Conservation (phyloP, 1,140 invertebrate genomes). For the Dysdera silvatica region DNA sequence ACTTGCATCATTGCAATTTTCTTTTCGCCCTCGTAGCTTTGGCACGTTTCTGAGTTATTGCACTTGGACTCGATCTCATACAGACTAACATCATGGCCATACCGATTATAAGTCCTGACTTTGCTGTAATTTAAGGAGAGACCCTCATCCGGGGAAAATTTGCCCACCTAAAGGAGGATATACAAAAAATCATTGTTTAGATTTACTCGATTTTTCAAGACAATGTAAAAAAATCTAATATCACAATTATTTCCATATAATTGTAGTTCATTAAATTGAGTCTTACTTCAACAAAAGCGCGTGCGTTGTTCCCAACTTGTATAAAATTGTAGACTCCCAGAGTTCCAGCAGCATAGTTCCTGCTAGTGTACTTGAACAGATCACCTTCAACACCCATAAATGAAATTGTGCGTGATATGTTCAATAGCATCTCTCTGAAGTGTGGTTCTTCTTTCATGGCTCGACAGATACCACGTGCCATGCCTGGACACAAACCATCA, state of each 20-base stretch:
- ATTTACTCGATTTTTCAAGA: background rate
- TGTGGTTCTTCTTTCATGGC: constrained; percentile 34
- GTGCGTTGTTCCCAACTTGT: constrained; percentile 27
- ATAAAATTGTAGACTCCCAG: constrained; percentile 37
- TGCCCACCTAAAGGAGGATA: constrained; percentile 19
- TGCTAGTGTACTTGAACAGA: constrained; percentile 32
- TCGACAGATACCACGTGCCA: constrained; percentile 35
- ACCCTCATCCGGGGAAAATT: constrained; percentile 33
- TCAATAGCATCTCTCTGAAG: constrained; percentile 34
- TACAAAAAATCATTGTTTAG: background rate
- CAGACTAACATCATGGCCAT: constrained; percentile 30
- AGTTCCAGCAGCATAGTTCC: constrained; percentile 29
- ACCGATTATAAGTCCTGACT: constrained; percentile 32
- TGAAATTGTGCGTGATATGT: constrained; percentile 34
- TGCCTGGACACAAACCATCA: constrained; percentile 38
- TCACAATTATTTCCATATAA: background rate
- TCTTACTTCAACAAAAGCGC: constrained; percentile 27
- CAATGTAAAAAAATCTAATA: background rate
- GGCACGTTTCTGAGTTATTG: constrained; percentile 18
- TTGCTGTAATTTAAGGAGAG: constrained; percentile 32
- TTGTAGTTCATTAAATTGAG: background rate
- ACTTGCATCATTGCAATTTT: constrained; percentile 31
- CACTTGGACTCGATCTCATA: constrained; percentile 35
- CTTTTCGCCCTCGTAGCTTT: background rate
- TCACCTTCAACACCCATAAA: constrained; percentile 34